Evolutionary conservation across 2,797 vertebrate species (phyloP).

Genomic region (Intellagama lesueurii): DNA sequence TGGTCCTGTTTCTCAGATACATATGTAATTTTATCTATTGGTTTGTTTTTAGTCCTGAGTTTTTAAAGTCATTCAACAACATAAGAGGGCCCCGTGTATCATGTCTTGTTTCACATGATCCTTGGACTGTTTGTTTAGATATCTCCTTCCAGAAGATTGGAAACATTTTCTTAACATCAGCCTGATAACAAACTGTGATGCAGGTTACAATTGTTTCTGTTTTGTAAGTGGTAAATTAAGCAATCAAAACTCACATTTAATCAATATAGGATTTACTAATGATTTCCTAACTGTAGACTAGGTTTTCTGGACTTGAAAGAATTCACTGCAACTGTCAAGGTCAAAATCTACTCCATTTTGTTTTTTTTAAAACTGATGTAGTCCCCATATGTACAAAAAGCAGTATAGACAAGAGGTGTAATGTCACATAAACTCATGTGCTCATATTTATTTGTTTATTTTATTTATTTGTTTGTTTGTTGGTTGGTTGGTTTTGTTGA

Average conservation of each 20-base stretch:
- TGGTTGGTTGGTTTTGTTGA: not conserved
- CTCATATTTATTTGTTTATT: not conserved
- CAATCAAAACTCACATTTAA: not conserved
- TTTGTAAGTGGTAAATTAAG: not conserved
- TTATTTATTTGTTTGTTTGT: not conserved
- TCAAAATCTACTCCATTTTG: not conserved
- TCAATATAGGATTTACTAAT: not conserved
- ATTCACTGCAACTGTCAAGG: conserved; percentile 5
- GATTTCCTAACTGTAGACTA: not conserved
- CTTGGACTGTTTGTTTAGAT: not conserved
- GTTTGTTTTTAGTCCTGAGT: not conserved
- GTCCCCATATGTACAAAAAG: not conserved
- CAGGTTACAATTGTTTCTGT: not conserved
- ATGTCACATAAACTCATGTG: not conserved
- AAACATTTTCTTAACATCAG: not conserved
- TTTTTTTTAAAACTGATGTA: not conserved
- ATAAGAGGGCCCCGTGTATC: not conserved
- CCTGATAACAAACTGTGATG: not conserved
- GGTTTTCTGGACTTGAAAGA: not conserved
- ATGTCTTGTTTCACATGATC: not conserved
- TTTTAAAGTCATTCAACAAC: not conserved
- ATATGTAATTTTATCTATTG: no score
- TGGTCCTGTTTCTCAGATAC: not conserved
- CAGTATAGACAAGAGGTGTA: not conserved
- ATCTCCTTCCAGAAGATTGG: not conserved